Base-by-base conservation (phyloP, 2,797 vertebrate genomes). In the Microcaecilia unicolor region DNA sequence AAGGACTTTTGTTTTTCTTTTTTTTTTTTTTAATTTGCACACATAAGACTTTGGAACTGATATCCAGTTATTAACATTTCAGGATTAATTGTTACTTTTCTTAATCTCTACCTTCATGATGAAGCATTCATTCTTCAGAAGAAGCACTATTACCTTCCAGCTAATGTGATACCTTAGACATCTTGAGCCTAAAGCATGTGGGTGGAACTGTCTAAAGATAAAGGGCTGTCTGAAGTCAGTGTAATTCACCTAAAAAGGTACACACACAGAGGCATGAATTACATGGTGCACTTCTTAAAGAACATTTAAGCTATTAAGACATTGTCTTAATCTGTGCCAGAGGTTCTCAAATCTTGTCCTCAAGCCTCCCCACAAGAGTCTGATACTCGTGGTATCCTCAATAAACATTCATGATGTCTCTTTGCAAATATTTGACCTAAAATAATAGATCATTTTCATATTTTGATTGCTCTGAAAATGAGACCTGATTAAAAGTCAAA, bases 131-230 rank as follows among this genome's bases (percentile, higher is more conserved):
- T 41, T 47, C 50, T 45, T 25, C 19, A 22, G 25, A 48, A 60
- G 51, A 32, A 63, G 44, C 2, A 28, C 50, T 50, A 44, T 44
- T 55, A 61, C 40, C 31, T 50, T 49, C 51, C 34, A 10, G 2
- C 30, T 60, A 65, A 40, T 67, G 70, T 63, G 72, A 67, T 74
- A 60, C 37, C 30, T 55, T 29, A 40, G 51, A 37, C 46, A 61
- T 65, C 73, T 72, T 76, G 67, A 76, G 78, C 80, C 80, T 78
- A 46, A 41, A 55, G 62, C 63, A 62, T 47, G 65, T 22, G 60
- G 44, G 65, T 55, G 51, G 53, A 65, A 63, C 37, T 61, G 58
- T 51, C 58, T 77, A 72, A 75, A 74, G 69, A 72, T 69, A 76
- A 77, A 81, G 82, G n/a, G 69, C 55, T 45, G 48, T 53, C 28